Conservation (phyloP, 2,113 vertebrate species). For the Nycticryphes semicollaris region DNA sequence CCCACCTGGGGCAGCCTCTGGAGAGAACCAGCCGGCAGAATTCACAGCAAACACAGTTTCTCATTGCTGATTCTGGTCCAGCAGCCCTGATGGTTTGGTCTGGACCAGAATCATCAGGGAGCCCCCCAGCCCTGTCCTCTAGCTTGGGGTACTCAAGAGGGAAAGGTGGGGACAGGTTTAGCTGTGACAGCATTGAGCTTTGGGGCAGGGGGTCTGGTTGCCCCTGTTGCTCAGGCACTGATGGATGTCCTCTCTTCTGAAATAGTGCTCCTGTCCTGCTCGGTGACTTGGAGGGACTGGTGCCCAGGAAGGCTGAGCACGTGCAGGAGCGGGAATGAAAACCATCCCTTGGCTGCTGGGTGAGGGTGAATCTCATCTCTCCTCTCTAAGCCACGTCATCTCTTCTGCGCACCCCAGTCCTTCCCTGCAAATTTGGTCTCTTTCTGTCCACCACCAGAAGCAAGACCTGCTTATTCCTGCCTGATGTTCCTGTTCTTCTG, state of each 20-base stretch:
- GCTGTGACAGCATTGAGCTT: background rate
- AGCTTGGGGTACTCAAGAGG: background rate
- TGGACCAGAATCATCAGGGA: background rate
- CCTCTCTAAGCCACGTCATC: background rate
- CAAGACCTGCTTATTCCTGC: background rate
- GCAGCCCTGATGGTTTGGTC: background rate
- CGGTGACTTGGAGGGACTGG: background rate
- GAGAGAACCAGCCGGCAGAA: background rate
- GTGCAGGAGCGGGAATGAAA: background rate
- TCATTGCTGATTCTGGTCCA: background rate
- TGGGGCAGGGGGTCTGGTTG: rapidly evolving
- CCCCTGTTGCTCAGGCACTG: background rate
- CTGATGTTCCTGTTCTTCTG: background rate
- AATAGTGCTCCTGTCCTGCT: background rate
- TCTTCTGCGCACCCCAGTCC: background rate
- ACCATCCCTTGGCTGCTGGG: background rate
- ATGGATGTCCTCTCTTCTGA: background rate
- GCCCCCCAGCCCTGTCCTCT: rapidly evolving
- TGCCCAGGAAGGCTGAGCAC: background rate
- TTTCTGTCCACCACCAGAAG: background rate
- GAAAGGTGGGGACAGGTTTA: background rate
- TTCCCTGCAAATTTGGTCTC: background rate
- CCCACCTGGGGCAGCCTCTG: background rate
- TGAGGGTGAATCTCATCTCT: background rate
- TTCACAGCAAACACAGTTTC: background rate